A percentile compares a stretch with the other conserved stretches of the same genome.
These are phyloP conservation scores for Amphilophus citrinellus DNA, from an alignment of 2,113 vertebrate genomes.

Conservation along the genomic window DNA sequence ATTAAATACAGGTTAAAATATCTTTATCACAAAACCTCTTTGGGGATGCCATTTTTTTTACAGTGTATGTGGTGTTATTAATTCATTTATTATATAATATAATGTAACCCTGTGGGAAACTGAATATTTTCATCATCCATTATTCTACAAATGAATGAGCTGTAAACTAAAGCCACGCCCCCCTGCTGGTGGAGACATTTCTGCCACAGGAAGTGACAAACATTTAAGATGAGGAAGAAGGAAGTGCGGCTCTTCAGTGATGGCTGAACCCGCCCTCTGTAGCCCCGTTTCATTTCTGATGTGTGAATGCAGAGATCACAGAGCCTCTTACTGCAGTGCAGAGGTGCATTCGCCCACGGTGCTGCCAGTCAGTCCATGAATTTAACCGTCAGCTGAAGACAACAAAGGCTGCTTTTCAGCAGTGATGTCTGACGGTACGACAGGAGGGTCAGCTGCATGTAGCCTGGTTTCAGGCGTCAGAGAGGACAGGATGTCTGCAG, in stretches of 20 bases:
- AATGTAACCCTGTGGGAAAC: neutral
- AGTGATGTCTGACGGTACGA: neutral
- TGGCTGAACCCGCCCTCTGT: neutral
- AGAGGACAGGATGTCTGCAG: no score
- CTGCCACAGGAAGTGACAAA: neutral
- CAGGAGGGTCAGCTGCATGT: neutral
- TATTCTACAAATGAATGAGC: neutral
- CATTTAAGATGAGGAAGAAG: rapidly evolving
- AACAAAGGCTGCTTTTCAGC: rapidly evolving
- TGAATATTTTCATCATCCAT: neutral
- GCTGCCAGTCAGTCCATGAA: neutral
- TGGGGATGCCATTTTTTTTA: no score
- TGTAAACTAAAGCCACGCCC: no score
- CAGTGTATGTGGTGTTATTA: no score
- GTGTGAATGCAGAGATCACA: neutral
- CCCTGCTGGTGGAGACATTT: no score
- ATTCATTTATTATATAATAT: neutral
- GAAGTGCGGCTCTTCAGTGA: rapidly evolving
- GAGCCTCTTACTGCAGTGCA: neutral
- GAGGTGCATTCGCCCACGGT: neutral
- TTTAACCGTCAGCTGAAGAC: rapidly evolving
- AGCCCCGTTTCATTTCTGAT: neutral
- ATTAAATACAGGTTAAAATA: no score
- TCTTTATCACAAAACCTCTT: no score
- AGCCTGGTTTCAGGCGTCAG: no score